Evolutionary conservation across 2,113 vertebrate species (phyloP), one percentile per base, ranked within the genome.

Genomic region (Dolichallabes microphthalmus): DNA sequence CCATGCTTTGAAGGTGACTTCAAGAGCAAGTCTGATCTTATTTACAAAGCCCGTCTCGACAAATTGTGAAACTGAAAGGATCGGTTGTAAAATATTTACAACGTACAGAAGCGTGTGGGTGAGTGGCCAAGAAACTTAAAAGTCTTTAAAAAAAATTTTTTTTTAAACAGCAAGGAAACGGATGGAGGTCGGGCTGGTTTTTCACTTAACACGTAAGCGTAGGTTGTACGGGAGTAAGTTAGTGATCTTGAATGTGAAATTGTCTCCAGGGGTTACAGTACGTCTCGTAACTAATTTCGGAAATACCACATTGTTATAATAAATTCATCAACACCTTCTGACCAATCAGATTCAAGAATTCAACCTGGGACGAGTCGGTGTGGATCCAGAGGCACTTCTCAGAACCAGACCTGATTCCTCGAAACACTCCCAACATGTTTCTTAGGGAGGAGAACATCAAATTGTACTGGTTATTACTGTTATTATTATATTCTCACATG

Each of bases 1-100:
- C 80, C 52, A 39, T 11, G 3, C 80, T 82, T 82, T 76, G 60
- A 77, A 84, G 71, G 82, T 84, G 82, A 84, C 73, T 63, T 76
- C 35, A 63, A 76, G 82, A 68, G 63, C 68, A 77, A 77, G 53
- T 57, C 75, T 32, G 53, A 57, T 57, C 52, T 82, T 64, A 61
- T 50, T 64, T 81, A n/a, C 60, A 81, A 50, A 45, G 22, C 60
- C 64, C 77, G 45, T 64, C 80, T 58, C 79, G 53, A 80, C 87
- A 75, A 75, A 79, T 88, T 80, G 83, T 77, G 90, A 86, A 76
- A 88, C 82, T 86, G 84, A 81, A 45, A 85, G 63, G 22, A 80
- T 12, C 25, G 35, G 76, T 32, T 83, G 60, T 82, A 4, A 19
- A 82, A 53, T 53, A 17, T 17, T 81, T 82, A 53, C n/a, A 15